Conservation (phyloP, 2,113 vertebrate genomes). For the Bufo gargarizans region DNA sequence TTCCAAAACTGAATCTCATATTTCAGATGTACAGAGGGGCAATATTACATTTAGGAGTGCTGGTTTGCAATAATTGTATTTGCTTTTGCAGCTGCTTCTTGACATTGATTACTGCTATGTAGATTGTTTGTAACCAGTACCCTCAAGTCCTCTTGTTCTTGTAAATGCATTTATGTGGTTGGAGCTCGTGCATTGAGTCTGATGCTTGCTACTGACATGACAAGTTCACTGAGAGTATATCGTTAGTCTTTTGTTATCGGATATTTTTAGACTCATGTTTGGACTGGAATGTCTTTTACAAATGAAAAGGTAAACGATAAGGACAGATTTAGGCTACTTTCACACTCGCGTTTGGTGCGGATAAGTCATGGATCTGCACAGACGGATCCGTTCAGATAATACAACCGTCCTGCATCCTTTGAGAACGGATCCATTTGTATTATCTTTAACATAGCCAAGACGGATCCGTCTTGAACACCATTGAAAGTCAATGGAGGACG, state of each 20-base stretch:
- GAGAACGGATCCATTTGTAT: too few species aligned
- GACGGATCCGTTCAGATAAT: too few species aligned
- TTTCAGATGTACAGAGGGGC: neutral
- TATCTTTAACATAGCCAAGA: too few species aligned
- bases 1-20: neutral
- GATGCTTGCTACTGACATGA: too few species aligned
- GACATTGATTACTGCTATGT: neutral
- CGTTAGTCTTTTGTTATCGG: neutral
- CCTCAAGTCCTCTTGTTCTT: neutral
- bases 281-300: neutral
- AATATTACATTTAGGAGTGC: neutral
- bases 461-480: too few species aligned
- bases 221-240: neutral
- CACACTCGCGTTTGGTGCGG: too few species aligned
- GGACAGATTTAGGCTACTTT: neutral
- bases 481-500: too few species aligned
- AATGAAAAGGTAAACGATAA: conserved; percentile 4
- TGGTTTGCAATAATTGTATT: neutral
- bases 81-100: neutral
- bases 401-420: too few species aligned
- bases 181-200: too few species aligned
- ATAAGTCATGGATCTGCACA: too few species aligned
- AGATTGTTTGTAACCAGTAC: neutral
- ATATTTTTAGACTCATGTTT: neutral
- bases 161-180: too few species aligned